phyloP scores from a whole-genome alignment of 1,140 invertebrate genomes.

The Polyergus mexicanus region DNA sequence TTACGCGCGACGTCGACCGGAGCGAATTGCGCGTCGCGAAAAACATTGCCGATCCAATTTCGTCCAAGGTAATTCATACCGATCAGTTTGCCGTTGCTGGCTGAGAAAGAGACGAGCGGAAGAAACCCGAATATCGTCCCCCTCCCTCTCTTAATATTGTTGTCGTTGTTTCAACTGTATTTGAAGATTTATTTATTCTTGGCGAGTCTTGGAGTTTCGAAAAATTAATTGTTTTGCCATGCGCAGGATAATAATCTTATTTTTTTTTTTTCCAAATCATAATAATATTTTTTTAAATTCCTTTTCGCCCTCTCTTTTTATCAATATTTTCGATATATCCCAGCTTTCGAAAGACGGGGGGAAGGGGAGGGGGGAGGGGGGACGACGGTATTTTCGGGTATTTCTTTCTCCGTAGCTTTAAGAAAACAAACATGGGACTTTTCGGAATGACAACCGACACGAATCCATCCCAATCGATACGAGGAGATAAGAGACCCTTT shows the following conservation, averaged over 20 bases:
- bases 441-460: slow-evolving; percentile 31
- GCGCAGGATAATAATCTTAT: not conserved
- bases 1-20: slow-evolving; percentile 32
- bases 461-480: slow-evolving; percentile 56
- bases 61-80: not conserved
- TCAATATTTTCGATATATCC: not conserved
- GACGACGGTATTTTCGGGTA: not conserved
- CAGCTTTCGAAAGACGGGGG: not conserved
- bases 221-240: not conserved
- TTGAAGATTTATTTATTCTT: not conserved
- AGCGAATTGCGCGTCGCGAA: slow-evolving; percentile 37
- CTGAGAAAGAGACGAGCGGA: not conserved
- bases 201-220: too few species aligned
- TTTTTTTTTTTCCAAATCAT: not conserved
- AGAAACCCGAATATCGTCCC: not conserved
- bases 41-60: slow-evolving; percentile 53
- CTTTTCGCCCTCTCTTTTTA: not conserved
- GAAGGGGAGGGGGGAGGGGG: too few species aligned
- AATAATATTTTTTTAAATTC: not conserved
- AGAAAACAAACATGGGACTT: slow-evolving; percentile 64
- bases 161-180: not conserved
- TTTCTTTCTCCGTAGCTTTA: not conserved
- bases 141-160: not conserved
- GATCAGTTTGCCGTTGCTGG: slow-evolving; percentile 14
- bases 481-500: not conserved